Conservation (phyloP, 2,113 vertebrate genomes). For the Eudyptes chrysolophus region DNA sequence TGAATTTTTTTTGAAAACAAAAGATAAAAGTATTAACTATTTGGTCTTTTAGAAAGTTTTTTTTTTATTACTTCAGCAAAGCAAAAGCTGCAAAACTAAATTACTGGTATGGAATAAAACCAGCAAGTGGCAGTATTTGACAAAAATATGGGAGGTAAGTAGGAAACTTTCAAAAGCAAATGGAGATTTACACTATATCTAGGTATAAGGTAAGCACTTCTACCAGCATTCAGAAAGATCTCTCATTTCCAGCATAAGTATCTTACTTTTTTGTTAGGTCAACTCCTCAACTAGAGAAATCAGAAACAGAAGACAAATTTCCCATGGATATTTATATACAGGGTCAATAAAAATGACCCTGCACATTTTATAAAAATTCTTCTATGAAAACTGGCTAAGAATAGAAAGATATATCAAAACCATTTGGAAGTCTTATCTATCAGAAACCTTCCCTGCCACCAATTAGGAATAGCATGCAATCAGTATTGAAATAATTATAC, state of each 20-base stretch:
- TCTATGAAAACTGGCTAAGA: neutral
- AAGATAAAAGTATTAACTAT: neutral
- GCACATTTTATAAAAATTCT: neutral
- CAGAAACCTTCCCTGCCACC: neutral
- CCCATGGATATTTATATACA: neutral
- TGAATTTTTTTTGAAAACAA: neutral
- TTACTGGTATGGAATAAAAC: slow-evolving; percentile 6
- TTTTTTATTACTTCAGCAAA: neutral
- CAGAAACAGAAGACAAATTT: neutral
- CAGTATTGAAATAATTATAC: neutral
- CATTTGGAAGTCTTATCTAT: neutral
- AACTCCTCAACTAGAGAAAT: neutral
- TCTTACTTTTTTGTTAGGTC: neutral
- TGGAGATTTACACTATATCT: neutral
- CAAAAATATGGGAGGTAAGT: slow-evolving; percentile 19
- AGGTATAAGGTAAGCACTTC: neutral
- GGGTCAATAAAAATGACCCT: neutral
- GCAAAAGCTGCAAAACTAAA: neutral
- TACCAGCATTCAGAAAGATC: neutral
- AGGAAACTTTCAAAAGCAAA: neutral
- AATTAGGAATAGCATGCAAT: neutral
- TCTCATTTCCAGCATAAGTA: neutral
- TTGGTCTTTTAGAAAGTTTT: neutral
- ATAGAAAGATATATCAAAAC: slow-evolving; percentile 7
- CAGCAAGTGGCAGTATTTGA: slow-evolving; percentile 66